A percentile compares a stretch with the other conserved stretches of the same genome.
Conservation (phyloP, 2,888 invertebrate genomes). For the Microdon myrmicae region DNA sequence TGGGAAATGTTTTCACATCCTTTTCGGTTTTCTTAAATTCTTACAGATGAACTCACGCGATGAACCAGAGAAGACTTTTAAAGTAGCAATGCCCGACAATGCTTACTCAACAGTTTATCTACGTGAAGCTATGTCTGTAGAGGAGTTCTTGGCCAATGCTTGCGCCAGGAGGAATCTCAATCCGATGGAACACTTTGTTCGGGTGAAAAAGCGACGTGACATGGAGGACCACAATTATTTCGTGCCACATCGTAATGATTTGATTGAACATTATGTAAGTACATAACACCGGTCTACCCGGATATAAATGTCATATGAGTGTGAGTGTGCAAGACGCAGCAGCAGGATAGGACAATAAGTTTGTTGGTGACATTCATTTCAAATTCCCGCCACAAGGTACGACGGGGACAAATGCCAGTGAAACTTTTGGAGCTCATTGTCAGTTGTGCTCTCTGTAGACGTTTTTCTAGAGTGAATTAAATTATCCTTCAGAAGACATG, state of each 20-base stretch:
- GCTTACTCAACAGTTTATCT: slow-evolving; percentile 85
- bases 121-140: slow-evolving; percentile 92
- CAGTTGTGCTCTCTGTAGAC: slow-evolving; percentile 1
- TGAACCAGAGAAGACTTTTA: slow-evolving; percentile 87
- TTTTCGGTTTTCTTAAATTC: too few species aligned
- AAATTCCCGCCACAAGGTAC: slow-evolving; percentile 13
- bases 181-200: slow-evolving; percentile 94
- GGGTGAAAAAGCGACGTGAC: slow-evolving; percentile 92
- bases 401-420: slow-evolving; percentile 24
- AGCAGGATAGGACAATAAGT: slow-evolving; percentile 27
- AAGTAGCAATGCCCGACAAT: slow-evolving; percentile 89
- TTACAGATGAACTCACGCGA: slow-evolving; percentile 86
- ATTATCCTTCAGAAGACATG: slow-evolving; percentile 35
- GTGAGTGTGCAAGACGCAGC: not conserved
- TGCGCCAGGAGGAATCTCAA: slow-evolving; percentile 92
- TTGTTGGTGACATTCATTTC: slow-evolving; percentile 17
- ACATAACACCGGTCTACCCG: too few species aligned
- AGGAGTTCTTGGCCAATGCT: slow-evolving; percentile 92
- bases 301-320: not conserved
- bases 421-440: slow-evolving; percentile 28
- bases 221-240: slow-evolving; percentile 97
- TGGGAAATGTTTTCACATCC: not conserved
- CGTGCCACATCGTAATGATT: slow-evolving; percentile 93
- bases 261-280: slow-evolving; percentile 95
- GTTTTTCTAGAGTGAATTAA: slow-evolving; percentile 34